Evolutionary conservation across 2,888 invertebrate species (phyloP).

Genomic region (Plagodis pulveraria): DNA sequence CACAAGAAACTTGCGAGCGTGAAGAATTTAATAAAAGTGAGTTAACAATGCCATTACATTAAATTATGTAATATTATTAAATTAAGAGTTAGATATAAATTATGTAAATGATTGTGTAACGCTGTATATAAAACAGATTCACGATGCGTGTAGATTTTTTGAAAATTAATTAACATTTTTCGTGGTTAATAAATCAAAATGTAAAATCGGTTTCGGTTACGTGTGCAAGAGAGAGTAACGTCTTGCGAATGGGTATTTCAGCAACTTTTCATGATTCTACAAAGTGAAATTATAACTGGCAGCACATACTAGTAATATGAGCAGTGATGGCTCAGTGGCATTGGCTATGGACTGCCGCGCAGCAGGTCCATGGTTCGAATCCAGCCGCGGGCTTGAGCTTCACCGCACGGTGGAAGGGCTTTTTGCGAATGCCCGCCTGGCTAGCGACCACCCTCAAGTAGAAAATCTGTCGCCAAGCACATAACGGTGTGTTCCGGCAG

Average conservation of each 20-base stretch:
- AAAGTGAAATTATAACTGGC: no score
- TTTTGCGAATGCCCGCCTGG: no score
- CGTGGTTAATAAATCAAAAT: slow-evolving; percentile 8
- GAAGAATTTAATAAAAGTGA: slow-evolving; percentile 18
- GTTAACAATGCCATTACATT: slow-evolving; percentile 36
- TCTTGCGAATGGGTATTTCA: not conserved
- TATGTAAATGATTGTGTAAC: slow-evolving; percentile 42
- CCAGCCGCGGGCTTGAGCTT: no score
- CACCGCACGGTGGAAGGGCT: no score
- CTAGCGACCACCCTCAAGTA: no score
- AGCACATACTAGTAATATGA: no score
- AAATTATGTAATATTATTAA: slow-evolving; percentile 35
- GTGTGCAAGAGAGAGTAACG: not conserved
- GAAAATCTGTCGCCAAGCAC: no score
- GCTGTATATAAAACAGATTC: slow-evolving; percentile 22
- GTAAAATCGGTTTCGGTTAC: slow-evolving; percentile 8
- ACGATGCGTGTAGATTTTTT: slow-evolving; percentile 23
- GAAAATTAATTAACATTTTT: slow-evolving; percentile 22
- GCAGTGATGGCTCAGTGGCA: no score
- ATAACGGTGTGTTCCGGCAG: no score
- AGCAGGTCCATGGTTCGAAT: no score
- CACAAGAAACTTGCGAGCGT: slow-evolving; percentile 13
- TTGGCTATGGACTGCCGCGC: no score
- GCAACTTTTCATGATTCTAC: no score
- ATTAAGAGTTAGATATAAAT: slow-evolving; percentile 31